Percentiles rank a stretch among this genome's conserved stretches.
phyloP scores from a whole-genome alignment of 2,113 vertebrate species.

The Emydocephalus ijimae region DNA sequence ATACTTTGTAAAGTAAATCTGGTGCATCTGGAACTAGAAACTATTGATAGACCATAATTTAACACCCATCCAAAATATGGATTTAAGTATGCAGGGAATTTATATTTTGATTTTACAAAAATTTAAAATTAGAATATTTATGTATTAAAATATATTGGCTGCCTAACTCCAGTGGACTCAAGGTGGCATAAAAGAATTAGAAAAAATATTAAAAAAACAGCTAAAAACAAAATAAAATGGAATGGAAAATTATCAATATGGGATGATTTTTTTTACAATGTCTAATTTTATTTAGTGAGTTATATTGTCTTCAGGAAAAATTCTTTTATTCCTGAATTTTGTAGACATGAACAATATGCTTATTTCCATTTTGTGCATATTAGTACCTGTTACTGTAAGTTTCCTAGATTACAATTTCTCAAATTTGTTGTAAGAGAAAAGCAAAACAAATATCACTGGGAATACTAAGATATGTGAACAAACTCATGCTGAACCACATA shows the following conservation, averaged over 20 bases:
- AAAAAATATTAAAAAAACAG: not conserved
- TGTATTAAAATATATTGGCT: not conserved
- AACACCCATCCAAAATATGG: not conserved
- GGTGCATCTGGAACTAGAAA: not conserved
- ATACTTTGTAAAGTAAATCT: not conserved
- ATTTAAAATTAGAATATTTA: not conserved
- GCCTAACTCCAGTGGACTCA: not conserved
- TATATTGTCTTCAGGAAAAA: not conserved
- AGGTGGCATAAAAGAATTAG: not conserved
- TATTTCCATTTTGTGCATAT: not conserved
- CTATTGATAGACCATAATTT: not conserved
- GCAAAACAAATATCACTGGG: not conserved
- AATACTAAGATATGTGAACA: not conserved
- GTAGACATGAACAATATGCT: not conserved
- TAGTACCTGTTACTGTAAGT: not conserved
- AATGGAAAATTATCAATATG: not conserved
- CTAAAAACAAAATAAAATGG: not conserved
- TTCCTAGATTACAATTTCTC: not conserved
- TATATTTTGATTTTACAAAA: not conserved
- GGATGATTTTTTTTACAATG: not conserved
- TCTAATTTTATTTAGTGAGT: not conserved
- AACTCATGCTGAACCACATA: not conserved
- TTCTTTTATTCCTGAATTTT: not conserved
- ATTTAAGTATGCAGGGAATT: not conserved
- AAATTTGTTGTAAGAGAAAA: not conserved